These are phyloP conservation scores for Athalia circularis DNA, from an alignment of 2,888 invertebrate genomes.

Conservation along the genomic window DNA sequence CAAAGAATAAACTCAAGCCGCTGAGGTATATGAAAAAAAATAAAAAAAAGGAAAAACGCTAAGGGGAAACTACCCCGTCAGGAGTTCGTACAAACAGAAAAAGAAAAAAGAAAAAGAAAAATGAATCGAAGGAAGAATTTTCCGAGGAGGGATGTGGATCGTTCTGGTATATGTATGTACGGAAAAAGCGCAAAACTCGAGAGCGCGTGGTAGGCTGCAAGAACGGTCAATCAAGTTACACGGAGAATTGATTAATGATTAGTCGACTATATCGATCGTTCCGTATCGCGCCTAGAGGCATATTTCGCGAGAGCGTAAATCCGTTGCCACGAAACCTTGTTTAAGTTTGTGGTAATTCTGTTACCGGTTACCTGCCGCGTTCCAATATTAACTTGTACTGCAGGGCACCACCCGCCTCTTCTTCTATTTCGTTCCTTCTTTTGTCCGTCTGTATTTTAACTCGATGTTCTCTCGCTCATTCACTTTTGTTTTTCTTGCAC, in stretches of 20 bases:
- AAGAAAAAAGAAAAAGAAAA: background rate
- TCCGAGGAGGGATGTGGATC: background rate
- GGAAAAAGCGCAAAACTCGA: background rate
- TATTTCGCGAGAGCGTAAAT: slow-evolving; percentile 66
- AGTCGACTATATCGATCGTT: slow-evolving; percentile 43
- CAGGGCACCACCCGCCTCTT: slow-evolving; percentile 30
- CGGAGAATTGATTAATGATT: slow-evolving; percentile 47
- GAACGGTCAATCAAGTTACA: slow-evolving; percentile 47
- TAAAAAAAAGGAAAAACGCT: background rate
- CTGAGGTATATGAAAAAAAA: background rate
- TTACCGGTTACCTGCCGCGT: slow-evolving; percentile 59
- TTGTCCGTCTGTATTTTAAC: slow-evolving; percentile 61
- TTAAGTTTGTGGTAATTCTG: slow-evolving; percentile 67
- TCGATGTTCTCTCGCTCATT: slow-evolving; percentile 53
- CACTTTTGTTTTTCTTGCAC: slow-evolving; percentile 52
- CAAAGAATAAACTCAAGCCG: background rate
- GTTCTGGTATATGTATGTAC: no score
- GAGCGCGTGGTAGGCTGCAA: slow-evolving; percentile 8
- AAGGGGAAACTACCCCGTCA: background rate
- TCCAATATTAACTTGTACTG: slow-evolving; percentile 47
- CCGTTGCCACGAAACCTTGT: slow-evolving; percentile 68
- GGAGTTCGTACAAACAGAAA: slow-evolving; percentile 14
- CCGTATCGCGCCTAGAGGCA: slow-evolving; percentile 47
- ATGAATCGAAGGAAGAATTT: slow-evolving; percentile 4
- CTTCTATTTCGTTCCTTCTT: slow-evolving; percentile 43